Evolutionary conservation across 2,888 invertebrate species (phyloP).

Genomic region (Trachelus stipa): DNA sequence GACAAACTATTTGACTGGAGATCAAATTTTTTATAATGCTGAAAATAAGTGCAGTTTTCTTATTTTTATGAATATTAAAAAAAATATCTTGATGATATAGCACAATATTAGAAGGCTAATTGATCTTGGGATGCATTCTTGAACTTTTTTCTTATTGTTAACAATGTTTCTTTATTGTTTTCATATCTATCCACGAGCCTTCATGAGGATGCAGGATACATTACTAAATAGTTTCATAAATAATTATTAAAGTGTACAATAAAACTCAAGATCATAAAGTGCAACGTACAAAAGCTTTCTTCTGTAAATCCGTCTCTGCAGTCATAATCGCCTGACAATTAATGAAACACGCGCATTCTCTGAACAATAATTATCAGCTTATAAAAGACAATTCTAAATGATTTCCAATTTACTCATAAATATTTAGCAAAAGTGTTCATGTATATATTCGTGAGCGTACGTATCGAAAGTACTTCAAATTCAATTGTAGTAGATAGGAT

Average conservation of each 20-base stretch:
- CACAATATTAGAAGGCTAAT: not conserved
- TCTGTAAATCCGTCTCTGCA: too few relatives aligned
- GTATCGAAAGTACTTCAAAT: constrained; percentile 15
- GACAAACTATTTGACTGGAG: not conserved
- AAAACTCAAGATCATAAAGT: not conserved
- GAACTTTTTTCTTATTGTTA: not conserved
- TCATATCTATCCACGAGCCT: not conserved
- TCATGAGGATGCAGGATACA: not conserved
- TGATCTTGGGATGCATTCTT: not conserved
- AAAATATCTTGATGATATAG: not conserved
- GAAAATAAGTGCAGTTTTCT: not conserved
- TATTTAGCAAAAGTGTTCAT: constrained; percentile 24
- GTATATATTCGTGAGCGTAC: constrained; percentile 21
- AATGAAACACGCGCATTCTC: too few relatives aligned
- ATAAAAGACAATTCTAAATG: too few relatives aligned
- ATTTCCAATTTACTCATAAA: constrained; percentile 6
- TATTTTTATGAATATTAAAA: not conserved
- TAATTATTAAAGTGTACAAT: not conserved
- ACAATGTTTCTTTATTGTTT: not conserved
- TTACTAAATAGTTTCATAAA: not conserved
- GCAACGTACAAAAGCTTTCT: too few relatives aligned
- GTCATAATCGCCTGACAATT: too few relatives aligned
- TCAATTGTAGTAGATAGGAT: constrained; percentile 1
- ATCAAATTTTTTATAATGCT: not conserved
- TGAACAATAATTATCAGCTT: too few relatives aligned